Conservation (phyloP, 2,888 invertebrate genomes). For the Ethmia dodecea region DNA sequence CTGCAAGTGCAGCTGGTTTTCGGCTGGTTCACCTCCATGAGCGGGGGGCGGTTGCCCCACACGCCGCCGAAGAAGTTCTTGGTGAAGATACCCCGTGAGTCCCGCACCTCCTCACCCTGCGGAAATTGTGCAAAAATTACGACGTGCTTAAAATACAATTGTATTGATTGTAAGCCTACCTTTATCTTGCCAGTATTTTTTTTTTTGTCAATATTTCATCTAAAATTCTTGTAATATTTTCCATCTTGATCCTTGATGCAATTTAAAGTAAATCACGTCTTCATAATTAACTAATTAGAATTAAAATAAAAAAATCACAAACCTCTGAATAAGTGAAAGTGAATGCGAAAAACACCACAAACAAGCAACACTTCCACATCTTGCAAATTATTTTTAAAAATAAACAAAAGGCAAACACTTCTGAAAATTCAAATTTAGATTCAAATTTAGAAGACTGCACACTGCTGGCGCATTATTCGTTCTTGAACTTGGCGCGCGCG, state of each 20-base stretch:
- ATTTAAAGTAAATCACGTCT: no score
- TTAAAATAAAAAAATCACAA: constrained; percentile 2
- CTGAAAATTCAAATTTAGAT: constrained; percentile 33
- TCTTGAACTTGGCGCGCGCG: constrained; percentile 53
- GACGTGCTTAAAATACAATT: no score
- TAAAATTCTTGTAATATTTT: no score
- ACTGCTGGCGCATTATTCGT: constrained; percentile 45
- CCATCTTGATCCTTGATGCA: no score
- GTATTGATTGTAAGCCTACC: no score
- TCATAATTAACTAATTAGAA: no score
- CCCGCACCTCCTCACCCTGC: constrained; percentile 41
- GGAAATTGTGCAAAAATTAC: no score
- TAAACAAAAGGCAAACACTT: constrained; percentile 27
- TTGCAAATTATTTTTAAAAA: constrained; percentile 29
- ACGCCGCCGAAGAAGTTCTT: constrained; percentile 79
- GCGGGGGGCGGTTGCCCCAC: constrained; percentile 82
- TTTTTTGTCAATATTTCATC: no score
- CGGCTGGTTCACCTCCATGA: constrained; percentile 64
- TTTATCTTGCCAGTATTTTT: no score
- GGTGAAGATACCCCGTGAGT: constrained; percentile 45
- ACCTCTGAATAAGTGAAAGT: neutral
- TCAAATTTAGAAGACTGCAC: constrained; percentile 54
- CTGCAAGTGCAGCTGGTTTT: constrained; percentile 80
- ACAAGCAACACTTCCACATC: constrained; percentile 62
- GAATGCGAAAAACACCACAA: constrained; percentile 16